These are phyloP conservation scores for Synanthedon tipuliformis DNA, from an alignment of 2,888 invertebrate species.

Conservation along the genomic window DNA sequence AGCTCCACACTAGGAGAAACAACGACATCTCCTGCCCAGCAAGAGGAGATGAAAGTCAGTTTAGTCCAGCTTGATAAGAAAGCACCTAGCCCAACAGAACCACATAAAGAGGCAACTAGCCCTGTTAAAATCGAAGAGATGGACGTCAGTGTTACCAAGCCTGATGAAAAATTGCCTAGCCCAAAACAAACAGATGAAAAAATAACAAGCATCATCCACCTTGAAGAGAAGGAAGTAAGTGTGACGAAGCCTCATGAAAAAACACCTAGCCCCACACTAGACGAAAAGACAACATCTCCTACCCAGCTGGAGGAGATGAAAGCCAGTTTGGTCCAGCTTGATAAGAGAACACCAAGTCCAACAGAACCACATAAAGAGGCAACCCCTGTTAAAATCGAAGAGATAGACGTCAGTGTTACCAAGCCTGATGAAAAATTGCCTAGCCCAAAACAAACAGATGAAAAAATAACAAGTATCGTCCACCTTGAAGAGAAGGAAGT, in stretches of 20 bases:
- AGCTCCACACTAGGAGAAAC: background rate
- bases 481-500: slow-evolving; percentile 5
- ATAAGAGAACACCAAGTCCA: background rate
- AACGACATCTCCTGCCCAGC: background rate
- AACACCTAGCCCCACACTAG: background rate
- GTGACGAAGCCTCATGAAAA: background rate
- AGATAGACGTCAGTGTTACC: too few species aligned
- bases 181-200: slow-evolving; percentile 4
- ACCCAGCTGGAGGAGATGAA: background rate
- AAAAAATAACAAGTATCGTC: background rate
- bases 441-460: too few species aligned
- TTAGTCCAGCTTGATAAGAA: slow-evolving; percentile 2
- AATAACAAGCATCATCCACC: background rate
- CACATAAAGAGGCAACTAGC: background rate
- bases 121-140: slow-evolving; percentile 3
- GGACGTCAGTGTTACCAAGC: slow-evolving; percentile 1
- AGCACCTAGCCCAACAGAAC: background rate
- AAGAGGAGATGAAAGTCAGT: background rate
- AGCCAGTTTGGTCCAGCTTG: background rate
- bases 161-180: slow-evolving; percentile 3
- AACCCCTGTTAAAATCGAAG: too few species aligned
- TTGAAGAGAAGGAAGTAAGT: background rate
- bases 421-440: too few species aligned
- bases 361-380: slow-evolving; percentile 5
- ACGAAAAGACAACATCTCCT: slow-evolving; percentile 5